Evolutionary conservation across 2,797 vertebrate species (phyloP).

Genomic region (Morus bassanus): DNA sequence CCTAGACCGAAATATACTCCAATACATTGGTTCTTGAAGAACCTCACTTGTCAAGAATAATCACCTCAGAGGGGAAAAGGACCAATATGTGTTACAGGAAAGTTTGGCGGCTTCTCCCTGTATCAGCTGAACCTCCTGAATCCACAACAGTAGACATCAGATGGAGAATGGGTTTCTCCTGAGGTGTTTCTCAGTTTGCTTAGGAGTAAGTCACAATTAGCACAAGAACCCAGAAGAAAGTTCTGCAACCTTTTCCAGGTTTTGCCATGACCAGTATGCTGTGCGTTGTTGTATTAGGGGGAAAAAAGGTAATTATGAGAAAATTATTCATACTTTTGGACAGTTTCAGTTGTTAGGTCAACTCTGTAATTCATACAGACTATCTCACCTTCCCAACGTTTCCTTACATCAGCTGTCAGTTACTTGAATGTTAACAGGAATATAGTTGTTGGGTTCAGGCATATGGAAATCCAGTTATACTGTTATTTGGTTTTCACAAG

Average conservation of each 20-base stretch:
- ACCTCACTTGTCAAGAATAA: not conserved
- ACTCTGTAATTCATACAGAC: not conserved
- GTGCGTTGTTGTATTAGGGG: not conserved
- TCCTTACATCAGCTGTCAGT: fast-evolving
- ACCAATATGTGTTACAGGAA: fast-evolving
- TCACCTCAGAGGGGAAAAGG: not conserved
- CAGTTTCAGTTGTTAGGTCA: not conserved
- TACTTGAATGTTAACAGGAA: not conserved
- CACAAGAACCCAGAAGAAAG: not conserved
- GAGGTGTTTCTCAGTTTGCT: not conserved
- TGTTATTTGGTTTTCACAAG: not conserved
- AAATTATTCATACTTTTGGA: not conserved
- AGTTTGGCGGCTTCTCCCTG: not conserved
- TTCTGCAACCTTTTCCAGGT: not conserved
- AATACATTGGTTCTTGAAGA: not conserved
- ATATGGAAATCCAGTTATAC: not conserved
- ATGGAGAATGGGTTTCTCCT: not conserved
- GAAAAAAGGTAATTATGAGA: not conserved
- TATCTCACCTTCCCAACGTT: not conserved
- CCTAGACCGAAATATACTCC: not conserved
- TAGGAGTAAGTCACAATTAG: not conserved
- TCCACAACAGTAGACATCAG: not conserved
- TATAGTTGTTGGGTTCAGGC: not conserved
- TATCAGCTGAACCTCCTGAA: not conserved
- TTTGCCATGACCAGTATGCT: not conserved